Conservation (phyloP, 2,888 invertebrate species). For the Protula sp. region DNA sequence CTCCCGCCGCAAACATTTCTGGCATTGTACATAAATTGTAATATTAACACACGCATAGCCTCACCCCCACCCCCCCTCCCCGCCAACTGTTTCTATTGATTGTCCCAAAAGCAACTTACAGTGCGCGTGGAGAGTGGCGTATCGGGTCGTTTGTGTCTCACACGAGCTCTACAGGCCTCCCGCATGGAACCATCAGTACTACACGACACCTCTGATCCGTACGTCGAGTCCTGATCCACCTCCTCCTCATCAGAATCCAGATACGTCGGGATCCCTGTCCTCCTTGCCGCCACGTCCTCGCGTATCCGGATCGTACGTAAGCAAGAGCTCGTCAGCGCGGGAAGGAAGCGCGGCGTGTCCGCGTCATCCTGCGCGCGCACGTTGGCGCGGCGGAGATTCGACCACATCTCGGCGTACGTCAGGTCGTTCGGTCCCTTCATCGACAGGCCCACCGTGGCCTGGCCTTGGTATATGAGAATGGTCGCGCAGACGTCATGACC, state of each 20-base stretch:
- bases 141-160: neutral
- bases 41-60: too few relatives aligned
- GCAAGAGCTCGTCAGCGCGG: slow-evolving; percentile 14
- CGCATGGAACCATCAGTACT: neutral
- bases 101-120: too few relatives aligned
- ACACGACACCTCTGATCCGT: neutral
- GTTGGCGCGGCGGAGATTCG: too few relatives aligned
- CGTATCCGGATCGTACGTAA: slow-evolving; percentile 18
- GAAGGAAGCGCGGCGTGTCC: slow-evolving; percentile 14
- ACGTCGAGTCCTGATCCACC: neutral
- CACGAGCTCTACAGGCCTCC: neutral
- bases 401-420: neutral
- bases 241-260: neutral
- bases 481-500: slow-evolving; percentile 31
- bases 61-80: too few relatives aligned
- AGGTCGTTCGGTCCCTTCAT: slow-evolving; percentile 7
- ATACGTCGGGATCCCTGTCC: too few relatives aligned
- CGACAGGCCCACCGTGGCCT: slow-evolving; percentile 26
- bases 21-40: too few relatives aligned
- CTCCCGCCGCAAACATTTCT: too few relatives aligned
- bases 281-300: slow-evolving; percentile 9
- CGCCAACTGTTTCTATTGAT: too few relatives aligned
- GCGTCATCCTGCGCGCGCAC: slow-evolving; percentile 7
- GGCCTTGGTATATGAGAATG: slow-evolving; percentile 26
- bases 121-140: slow-evolving; percentile 15